Evolutionary conservation across 2,113 vertebrate species (phyloP), one percentile per base, ranked within the genome.

Genomic region (Phaetusa simplex): DNA sequence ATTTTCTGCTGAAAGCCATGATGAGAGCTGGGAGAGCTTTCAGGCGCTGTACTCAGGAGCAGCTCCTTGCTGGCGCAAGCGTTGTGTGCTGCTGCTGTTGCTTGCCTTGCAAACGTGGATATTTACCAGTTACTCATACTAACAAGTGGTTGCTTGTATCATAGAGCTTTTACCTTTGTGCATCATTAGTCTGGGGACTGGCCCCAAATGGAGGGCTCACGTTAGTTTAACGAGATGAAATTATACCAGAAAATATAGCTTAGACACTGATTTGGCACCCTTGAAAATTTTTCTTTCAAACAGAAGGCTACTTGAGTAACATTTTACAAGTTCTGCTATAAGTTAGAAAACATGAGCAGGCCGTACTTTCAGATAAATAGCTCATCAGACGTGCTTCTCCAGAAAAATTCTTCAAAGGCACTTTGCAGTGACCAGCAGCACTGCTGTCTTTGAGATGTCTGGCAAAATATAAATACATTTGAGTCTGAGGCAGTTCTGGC

Each of bases 401-500:
- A 71, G 40, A 59, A 74, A 74, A 79, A 82, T 36, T 38, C 88
- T 79, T 93, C 80, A 76, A 72, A 93, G 70, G 64, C 50, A 50
- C 12, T 45, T 40, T 55, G 30, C 69, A 82, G 38, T 76, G 74
- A 90, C 74, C 70, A 76, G 74, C 74, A 67, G 70, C 3, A 2
- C 30, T 58, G 49, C 80, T 95, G 38, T 38, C 64, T 58, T 88
- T 70, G 53, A 80, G 67, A 40, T 66, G 40, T 6, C 72, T 93
- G 86, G 45, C 52, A 71, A 93, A 92, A 67, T 64, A 52, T 29
- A 71, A 92, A 65, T 38, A 52, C 38, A 72, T 92, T 19, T 74
- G 73, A 91, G 69, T 81, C 69, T 80, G 69, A 95, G 72, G 36
- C 70, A 72, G 77, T 72, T 82, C 83, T 95, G 88, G 70, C 89